Base-by-base conservation (phyloP, 2,888 invertebrate genomes). In the Himalopsyche tibetana region DNA sequence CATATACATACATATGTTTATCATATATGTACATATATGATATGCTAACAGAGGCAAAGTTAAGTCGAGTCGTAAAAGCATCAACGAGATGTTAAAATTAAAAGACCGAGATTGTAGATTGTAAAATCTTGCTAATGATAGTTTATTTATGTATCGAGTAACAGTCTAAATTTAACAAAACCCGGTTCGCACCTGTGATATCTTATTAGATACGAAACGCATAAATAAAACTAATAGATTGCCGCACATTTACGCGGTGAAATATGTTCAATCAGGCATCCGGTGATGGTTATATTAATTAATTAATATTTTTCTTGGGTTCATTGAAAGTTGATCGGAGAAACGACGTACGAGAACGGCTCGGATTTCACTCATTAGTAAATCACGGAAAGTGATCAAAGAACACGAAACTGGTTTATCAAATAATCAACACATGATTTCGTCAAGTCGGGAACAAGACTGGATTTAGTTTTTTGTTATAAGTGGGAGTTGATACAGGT, bases 361-460 rank as follows among this genome's bases (percentile, higher is more conserved):
- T 55, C 28, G 55, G 55, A 36, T 51, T 82, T 28, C 51, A 38
- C 74, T 85, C 82, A 82, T 85, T 82, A 82, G 79, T 51, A 82
- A 85, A 80, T 80, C 84, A 84, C 84, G 55, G 45, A 83, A 80
- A 84, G 80, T 51, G 38, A 55, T 84, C 80, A 55, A 84, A 84
- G 55, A 42, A 55, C 45, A 80, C n/a, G 42, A 42, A 82, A 85
- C 82, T 82, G 82, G 82, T 82, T 82, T 79, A 12, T 55, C 80
- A 45, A 42, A 17, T 55, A n/a, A 56, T 36, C 55, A 15, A 80
- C 80, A 38, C 80, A 42, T n/a, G 80, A 42, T 42, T 80, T 36
- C 63, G 63, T 19, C 63, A 63, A 63, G 19, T 63, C 11, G 9
- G 28, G 63, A 63, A 63, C 63, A 63, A 19, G 63, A 63, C 63